A percentile compares a stretch with the other conserved stretches of the same genome.
Evolutionary conservation across 1,140 invertebrate species (phyloP).

Genomic region (Aphelinus certus): DNA sequence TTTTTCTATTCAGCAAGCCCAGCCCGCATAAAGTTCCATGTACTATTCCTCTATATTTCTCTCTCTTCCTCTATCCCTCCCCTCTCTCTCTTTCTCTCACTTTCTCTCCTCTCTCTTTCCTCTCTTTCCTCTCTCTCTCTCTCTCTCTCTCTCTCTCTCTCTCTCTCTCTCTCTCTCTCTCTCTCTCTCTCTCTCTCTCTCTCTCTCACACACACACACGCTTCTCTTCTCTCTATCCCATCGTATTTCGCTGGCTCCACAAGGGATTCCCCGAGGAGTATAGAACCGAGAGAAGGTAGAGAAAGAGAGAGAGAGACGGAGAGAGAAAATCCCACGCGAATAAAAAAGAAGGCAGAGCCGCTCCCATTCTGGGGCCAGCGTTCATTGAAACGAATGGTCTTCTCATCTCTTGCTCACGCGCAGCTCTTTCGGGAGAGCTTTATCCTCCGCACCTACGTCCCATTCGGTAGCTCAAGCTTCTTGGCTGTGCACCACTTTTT

Average conservation of each 20-base stretch:
- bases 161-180: constrained; percentile 24
- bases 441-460: background rate
- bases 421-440: constrained; percentile 16
- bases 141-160: no score
- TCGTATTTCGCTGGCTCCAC: constrained; percentile 39
- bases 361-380: constrained; percentile 6
- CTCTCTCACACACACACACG: constrained; percentile 10
- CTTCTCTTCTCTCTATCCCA: constrained; percentile 38
- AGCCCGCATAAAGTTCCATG: constrained; percentile 59
- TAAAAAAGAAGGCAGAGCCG: constrained; percentile 34
- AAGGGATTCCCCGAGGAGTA: constrained; percentile 23
- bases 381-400: constrained; percentile 62
- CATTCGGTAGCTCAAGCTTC: constrained; percentile 5
- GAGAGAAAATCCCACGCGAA: constrained; percentile 16
- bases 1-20: constrained; percentile 57
- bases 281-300: constrained; percentile 15
- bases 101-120: constrained; percentile 37
- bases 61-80: constrained; percentile 29
- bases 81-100: constrained; percentile 8
- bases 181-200: constrained; percentile 26
- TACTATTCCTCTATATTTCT: constrained; percentile 43
- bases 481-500: constrained; percentile 14
- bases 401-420: constrained; percentile 42
- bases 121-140: constrained; percentile 38
- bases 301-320: constrained; percentile 14